Percentiles rank a stretch among this genome's conserved stretches.
Conservation (phyloP, 2,888 invertebrate species). For the Fragum whitleyi region DNA sequence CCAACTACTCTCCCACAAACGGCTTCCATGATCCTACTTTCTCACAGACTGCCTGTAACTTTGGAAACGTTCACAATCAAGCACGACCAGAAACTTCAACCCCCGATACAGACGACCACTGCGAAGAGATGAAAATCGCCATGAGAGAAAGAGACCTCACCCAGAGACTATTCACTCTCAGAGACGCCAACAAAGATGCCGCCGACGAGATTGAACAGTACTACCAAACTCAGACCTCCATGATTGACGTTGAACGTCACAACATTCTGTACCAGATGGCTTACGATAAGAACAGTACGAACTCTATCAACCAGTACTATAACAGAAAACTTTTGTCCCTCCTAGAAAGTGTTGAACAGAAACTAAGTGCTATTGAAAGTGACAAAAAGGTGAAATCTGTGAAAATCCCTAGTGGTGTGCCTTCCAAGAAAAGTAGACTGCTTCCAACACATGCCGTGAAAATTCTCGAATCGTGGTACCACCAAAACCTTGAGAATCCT, state of each 20-base stretch:
- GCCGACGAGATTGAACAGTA: slow-evolving; percentile 53
- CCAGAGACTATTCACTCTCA: slow-evolving; percentile 45
- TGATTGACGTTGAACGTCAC: slow-evolving; percentile 63
- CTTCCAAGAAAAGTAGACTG: slow-evolving; percentile 64
- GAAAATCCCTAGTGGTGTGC: slow-evolving; percentile 7
- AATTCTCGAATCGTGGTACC: slow-evolving; percentile 74
- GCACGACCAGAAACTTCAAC: not conserved
- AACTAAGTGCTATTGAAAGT: slow-evolving; percentile 38
- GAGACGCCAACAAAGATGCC: slow-evolving; percentile 27
- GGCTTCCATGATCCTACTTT: not conserved
- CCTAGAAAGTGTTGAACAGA: slow-evolving; percentile 56
- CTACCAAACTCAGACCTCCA: slow-evolving; percentile 61
- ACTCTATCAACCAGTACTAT: slow-evolving; percentile 59
- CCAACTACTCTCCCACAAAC: not conserved
- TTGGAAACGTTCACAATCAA: not conserved
- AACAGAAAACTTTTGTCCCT: slow-evolving; percentile 56
- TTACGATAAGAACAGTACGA: slow-evolving; percentile 47
- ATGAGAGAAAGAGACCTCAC: slow-evolving; percentile 57
- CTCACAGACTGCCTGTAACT: not conserved
- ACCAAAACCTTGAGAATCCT: slow-evolving; percentile 75
- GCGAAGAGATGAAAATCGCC: slow-evolving; percentile 61
- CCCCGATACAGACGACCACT: not conserved
- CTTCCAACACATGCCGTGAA: slow-evolving; percentile 71
- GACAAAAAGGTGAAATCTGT: slow-evolving; percentile 28
- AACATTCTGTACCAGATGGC: slow-evolving; percentile 62